phyloP scores from a whole-genome alignment of 1,140 invertebrate species.

The Hesperophylax magnus region DNA sequence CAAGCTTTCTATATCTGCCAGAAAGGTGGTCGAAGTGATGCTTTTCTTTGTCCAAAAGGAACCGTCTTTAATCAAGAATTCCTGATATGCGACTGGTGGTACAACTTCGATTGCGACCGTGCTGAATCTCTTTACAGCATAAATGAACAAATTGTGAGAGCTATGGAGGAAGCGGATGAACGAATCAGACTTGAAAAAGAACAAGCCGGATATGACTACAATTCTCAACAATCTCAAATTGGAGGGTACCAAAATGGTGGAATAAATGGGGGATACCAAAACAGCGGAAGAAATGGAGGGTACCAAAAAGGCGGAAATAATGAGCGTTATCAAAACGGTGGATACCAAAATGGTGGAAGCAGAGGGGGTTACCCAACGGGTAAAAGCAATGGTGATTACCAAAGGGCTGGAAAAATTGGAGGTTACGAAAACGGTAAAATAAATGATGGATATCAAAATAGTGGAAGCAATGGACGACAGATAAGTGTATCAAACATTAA shows the following conservation, averaged over 20 bases:
- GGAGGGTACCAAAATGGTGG: slow-evolving; percentile 10
- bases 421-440: slow-evolving; percentile 22
- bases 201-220: slow-evolving; percentile 45
- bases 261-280: background rate
- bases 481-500: no score
- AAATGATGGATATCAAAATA: background rate
- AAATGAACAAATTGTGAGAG: slow-evolving; percentile 51
- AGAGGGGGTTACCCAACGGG: slow-evolving; percentile 60
- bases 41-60: slow-evolving; percentile 74
- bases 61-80: slow-evolving; percentile 74
- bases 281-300: slow-evolving; percentile 30
- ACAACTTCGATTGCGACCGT: slow-evolving; percentile 69
- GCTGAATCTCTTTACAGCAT: slow-evolving; percentile 57
- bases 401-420: slow-evolving; percentile 14
- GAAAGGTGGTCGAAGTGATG: slow-evolving; percentile 65
- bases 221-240: slow-evolving; percentile 21
- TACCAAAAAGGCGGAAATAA: slow-evolving; percentile 36
- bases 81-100: slow-evolving; percentile 73
- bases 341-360: slow-evolving; percentile 2
- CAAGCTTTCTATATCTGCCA: slow-evolving; percentile 72
- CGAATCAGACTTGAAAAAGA: slow-evolving; percentile 24
- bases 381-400: background rate
- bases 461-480: background rate
- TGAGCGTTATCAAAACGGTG: background rate
- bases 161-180: slow-evolving; percentile 56